Percentiles rank a stretch among this genome's conserved stretches.
Evolutionary conservation across 2,113 vertebrate species (phyloP).

Genomic region (Indicator indicator): DNA sequence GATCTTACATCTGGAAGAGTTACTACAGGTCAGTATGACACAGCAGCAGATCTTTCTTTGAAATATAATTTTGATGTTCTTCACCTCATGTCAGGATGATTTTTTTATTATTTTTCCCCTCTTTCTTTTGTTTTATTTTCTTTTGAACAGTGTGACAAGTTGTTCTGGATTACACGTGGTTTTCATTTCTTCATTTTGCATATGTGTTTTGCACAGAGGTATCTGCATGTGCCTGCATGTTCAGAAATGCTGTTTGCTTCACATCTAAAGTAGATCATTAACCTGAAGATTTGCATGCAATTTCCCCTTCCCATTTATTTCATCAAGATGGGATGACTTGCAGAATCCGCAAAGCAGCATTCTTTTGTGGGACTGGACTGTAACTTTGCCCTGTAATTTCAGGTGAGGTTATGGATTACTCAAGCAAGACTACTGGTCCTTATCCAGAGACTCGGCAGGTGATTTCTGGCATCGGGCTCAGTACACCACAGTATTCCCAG

Average conservation of each 20-base stretch:
- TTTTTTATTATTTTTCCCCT: constrained; percentile 59
- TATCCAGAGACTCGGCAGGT: constrained; percentile 84
- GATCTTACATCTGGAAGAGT: constrained; percentile 94
- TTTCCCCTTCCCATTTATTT: constrained; percentile 73
- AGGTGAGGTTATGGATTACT: constrained; percentile 98
- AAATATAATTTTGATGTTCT: constrained; percentile 85
- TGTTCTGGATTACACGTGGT: constrained; percentile 68
- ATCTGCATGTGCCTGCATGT: constrained; percentile 96
- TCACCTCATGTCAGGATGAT: constrained; percentile 83
- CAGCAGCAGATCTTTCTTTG: constrained; percentile 84
- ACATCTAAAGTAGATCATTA: constrained; percentile 84
- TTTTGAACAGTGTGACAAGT: constrained; percentile 75
- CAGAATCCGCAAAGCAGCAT: constrained; percentile 63
- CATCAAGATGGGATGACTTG: constrained; percentile 81
- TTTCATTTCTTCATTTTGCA: constrained; percentile 74
- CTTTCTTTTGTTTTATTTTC: constrained; percentile 75
- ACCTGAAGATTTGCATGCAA: constrained; percentile 87
- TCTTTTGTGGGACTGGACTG: constrained; percentile 82
- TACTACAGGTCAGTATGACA: constrained; percentile 90
- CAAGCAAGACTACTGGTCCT: constrained; percentile 88
- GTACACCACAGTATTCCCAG: constrained; percentile 86
- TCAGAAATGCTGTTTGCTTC: constrained; percentile 88
- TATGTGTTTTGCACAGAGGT: constrained; percentile 84
- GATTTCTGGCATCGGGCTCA: constrained; percentile 82
- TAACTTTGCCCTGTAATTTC: constrained; percentile 90